Evolutionary conservation across 2,113 vertebrate genomes (phyloP).

Genomic region (Pampusana beccarii): DNA sequence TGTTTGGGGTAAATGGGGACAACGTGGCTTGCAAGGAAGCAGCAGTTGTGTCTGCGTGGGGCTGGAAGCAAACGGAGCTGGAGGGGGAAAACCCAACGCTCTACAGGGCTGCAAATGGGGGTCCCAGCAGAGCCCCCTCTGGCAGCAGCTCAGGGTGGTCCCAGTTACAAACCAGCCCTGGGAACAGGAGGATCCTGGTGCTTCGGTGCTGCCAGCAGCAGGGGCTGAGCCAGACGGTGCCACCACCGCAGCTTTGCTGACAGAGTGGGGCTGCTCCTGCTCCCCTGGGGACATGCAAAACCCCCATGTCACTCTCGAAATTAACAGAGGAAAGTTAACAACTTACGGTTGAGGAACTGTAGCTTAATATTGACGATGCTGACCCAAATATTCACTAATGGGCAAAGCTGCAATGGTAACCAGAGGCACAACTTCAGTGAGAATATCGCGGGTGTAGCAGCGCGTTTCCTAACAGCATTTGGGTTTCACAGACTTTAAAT

Average conservation of each 20-base stretch:
- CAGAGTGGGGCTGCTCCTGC: too few relatives aligned
- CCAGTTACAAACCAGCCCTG: too few relatives aligned
- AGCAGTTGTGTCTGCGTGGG: accelerated
- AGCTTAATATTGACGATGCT: conserved; percentile 35
- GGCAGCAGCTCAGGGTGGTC: not conserved
- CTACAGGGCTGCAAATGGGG: not conserved
- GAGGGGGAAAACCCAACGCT: not conserved
- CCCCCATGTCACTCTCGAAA: not conserved
- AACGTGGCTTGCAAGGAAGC: not conserved
- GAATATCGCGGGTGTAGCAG: accelerated
- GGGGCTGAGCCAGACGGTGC: too few relatives aligned
- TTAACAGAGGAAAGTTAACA: accelerated
- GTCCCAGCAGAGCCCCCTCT: not conserved
- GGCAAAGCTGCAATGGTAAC: conserved; percentile 56
- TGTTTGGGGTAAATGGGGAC: accelerated
- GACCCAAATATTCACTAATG: conserved; percentile 35
- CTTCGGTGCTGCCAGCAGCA: too few relatives aligned
- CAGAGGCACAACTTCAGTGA: not conserved
- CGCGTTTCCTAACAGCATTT: accelerated
- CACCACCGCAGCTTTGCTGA: too few relatives aligned
- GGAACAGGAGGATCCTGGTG: too few relatives aligned
- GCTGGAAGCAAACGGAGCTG: not conserved
- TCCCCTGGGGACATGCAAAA: not conserved
- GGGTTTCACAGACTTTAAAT: not conserved
- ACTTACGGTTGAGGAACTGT: conserved; percentile 49